Evolutionary conservation across 2,797 vertebrate genomes (phyloP).

Genomic region (Vireo griseus): DNA sequence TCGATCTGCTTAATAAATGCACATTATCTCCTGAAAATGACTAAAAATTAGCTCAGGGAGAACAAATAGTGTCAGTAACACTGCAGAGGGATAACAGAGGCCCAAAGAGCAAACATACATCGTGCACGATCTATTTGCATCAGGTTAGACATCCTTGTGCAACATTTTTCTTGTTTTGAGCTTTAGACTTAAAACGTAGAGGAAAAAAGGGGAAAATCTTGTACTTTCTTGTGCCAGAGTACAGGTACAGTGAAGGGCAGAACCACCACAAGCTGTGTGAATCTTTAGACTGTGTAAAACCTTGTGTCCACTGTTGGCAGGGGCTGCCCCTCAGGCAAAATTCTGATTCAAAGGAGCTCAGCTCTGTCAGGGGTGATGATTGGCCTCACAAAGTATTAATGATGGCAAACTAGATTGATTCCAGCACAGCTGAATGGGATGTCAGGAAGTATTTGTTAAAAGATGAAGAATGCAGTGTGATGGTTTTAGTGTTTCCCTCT

Average conservation of each 20-base stretch:
- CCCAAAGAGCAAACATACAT: neutral
- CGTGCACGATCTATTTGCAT: accelerated
- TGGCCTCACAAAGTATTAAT: neutral
- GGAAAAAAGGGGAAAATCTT: neutral
- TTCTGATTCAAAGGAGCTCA: neutral
- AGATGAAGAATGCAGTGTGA: neutral
- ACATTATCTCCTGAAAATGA: neutral
- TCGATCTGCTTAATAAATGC: neutral
- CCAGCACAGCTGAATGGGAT: neutral
- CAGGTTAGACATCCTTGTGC: neutral
- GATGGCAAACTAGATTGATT: neutral
- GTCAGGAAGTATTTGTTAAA: neutral
- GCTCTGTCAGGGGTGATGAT: neutral
- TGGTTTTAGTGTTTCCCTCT: neutral
- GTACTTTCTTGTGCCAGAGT: neutral
- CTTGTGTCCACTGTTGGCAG: accelerated
- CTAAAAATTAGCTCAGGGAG: slow-evolving; percentile 10
- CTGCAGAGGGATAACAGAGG: neutral
- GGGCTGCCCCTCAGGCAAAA: neutral
- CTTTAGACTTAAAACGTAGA: neutral
- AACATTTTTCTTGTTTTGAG: neutral
- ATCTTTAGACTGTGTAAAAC: neutral
- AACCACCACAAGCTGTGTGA: neutral
- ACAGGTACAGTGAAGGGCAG: neutral
- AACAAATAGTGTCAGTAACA: neutral